Percentiles rank a stretch among this genome's conserved stretches.
These are phyloP conservation scores for Calosoma granatense DNA, from an alignment of 1,140 invertebrate species.

Conservation along the genomic window DNA sequence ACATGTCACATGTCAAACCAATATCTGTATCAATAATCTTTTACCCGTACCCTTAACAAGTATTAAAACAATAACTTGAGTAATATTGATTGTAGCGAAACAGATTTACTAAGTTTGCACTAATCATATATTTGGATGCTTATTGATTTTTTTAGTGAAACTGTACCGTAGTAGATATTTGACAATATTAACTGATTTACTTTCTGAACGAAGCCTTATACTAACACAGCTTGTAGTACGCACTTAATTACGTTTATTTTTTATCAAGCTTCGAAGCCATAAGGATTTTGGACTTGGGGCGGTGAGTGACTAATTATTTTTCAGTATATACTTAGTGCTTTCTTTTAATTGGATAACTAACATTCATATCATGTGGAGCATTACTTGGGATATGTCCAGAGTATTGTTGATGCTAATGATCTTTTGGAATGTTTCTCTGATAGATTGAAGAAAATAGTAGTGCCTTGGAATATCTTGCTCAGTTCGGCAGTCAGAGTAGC, in stretches of 20 bases:
- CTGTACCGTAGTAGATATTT: no score
- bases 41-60: not conserved
- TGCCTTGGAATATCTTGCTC: constrained; percentile 75
- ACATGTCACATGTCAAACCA: constrained; percentile 26
- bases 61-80: not conserved
- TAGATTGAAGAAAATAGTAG: constrained; percentile 95
- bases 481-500: constrained; percentile 69
- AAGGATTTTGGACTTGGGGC: constrained; percentile 4
- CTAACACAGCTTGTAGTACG: constrained; percentile 6
- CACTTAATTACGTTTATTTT: constrained; percentile 2
- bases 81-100: no score
- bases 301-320: constrained; percentile 2
- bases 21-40: no score
- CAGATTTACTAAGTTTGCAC: no score
- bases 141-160: no score
- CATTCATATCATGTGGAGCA: no score
- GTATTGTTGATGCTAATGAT: not conserved
- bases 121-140: no score
- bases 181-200: no score
- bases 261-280: constrained; percentile 3
- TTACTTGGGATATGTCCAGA: not conserved
- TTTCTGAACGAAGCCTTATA: not conserved
- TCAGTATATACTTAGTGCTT: no score
- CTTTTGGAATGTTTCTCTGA: constrained; percentile 13
- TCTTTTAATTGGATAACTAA: not conserved